Base-by-base conservation (phyloP, 2,888 invertebrate species). In the Hemaris fuciformis region DNA sequence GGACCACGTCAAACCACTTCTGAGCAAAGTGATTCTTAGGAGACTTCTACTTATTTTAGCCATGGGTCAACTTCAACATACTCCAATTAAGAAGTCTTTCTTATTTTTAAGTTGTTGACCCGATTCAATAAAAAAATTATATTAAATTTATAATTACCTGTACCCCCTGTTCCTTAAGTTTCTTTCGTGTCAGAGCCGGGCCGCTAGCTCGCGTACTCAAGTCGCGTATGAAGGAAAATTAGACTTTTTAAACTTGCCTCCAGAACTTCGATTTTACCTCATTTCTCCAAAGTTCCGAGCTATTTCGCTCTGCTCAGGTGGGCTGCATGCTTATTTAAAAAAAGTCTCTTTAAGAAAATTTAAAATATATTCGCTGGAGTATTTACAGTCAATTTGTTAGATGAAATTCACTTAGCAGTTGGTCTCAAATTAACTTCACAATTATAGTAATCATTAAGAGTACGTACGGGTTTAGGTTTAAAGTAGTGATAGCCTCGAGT, bases 221-320 rank as follows among this genome's bases (percentile, higher is more conserved):
- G 89, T 88, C 89, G 88, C 87, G 89, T 89, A 88, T 89, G 88
- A 84, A 87, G 83, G 88, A 85, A 88, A 90, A 91, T 90, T 90
- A 89, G 88, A 90, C 88, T 90, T 90, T 89, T 89, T 88, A 88
- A 91, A 90, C 83, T 88, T 86, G 74, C 79, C 73, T 76, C 71
- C 73, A 74, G 77, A 89, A 89, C 87, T 89, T 90, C 88, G 88
- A 89, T 88, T 88, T 87, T 86, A 83, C 87, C 87, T 87, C 85
- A 86, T 87, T 87, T 80, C 83, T 79, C 63, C 75, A 72, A 75
- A 79, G 77, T 81, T 76, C 69, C 68, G 73, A 80, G 79, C 79
- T 77, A 76, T 77, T 81, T 74, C 71, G 65, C 70, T 56, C 74
- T 68, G 70, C 79, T 80, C 84, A 84, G 87, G 84, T 87, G 82